Conservation (phyloP, 1,140 invertebrate genomes). For the Platyscapa corneri region DNA sequence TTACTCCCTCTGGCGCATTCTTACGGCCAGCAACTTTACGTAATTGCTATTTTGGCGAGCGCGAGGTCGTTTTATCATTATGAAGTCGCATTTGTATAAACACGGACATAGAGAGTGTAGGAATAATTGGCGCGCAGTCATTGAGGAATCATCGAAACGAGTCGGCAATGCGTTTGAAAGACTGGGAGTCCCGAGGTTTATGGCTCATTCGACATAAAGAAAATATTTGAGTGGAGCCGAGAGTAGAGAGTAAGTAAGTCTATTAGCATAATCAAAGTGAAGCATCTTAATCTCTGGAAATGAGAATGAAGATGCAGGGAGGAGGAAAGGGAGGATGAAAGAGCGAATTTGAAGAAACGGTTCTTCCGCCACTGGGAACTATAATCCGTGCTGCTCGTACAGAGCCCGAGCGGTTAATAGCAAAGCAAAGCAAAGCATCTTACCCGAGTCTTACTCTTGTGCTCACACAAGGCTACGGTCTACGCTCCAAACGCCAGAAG, state of each 20-base stretch:
- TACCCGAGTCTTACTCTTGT: neutral
- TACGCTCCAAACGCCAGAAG: neutral
- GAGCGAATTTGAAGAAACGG: neutral
- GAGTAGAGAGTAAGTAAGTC: neutral
- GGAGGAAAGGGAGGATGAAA: neutral
- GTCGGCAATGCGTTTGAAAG: neutral
- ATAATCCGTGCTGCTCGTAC: neutral
- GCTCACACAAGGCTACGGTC: constrained; percentile 47
- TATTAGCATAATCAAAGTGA: constrained; percentile 8
- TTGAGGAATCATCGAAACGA: neutral
- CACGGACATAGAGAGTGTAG: neutral
- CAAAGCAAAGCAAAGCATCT: constrained; percentile 47
- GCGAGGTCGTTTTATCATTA: neutral
- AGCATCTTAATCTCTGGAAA: neutral
- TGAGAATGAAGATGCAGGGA: neutral
- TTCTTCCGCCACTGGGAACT: neutral
- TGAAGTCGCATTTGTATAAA: neutral
- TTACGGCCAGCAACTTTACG: no score
- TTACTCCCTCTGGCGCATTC: no score
- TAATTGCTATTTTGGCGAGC: neutral
- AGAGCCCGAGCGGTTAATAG: constrained; percentile 40
- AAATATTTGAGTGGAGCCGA: neutral
- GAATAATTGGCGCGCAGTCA: neutral
- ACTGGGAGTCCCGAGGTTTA: neutral
- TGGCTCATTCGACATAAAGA: constrained; percentile 5